Conservation (phyloP, 2,888 invertebrate species). For the Dinocampus coccinellae region DNA sequence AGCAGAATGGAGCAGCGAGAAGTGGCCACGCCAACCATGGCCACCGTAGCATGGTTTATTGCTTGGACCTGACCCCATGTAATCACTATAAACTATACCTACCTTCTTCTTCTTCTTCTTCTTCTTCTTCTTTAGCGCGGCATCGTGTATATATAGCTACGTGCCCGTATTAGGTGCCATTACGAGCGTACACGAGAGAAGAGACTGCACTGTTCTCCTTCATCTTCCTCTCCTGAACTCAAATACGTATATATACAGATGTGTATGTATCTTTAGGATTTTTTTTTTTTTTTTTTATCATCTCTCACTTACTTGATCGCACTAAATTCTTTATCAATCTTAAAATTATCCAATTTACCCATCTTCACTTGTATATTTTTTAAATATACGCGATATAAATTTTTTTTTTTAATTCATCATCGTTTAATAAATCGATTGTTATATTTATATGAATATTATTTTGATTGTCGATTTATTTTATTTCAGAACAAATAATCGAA, state of each 20-base stretch:
- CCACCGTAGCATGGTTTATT: conserved; percentile 68
- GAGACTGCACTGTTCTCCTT: conserved; percentile 43
- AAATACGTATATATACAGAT: conserved; percentile 18
- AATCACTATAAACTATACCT: conserved; percentile 68
- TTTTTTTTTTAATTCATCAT: neutral
- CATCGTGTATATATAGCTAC: conserved; percentile 49
- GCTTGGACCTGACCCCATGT: conserved; percentile 68
- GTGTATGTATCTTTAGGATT: neutral
- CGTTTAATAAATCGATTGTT: neutral
- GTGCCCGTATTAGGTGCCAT: conserved; percentile 66
- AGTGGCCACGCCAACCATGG: conserved; percentile 58
- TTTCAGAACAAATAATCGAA: conserved; percentile 11
- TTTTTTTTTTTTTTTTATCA: conserved; percentile 21
- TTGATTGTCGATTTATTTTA: conserved; percentile 5
- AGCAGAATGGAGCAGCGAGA: conserved; percentile 43
- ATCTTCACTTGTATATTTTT: neutral
- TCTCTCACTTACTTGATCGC: neutral
- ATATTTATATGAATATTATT: neutral
- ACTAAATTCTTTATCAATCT: neutral
- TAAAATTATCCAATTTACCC: neutral
- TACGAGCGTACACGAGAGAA: conserved; percentile 54
- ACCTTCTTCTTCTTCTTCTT: conserved; percentile 56
- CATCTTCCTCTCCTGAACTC: conserved; percentile 36
- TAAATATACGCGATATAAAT: neutral
- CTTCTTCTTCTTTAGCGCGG: conserved; percentile 25